Evolutionary conservation across 1,140 invertebrate genomes (phyloP), one percentile per base, ranked within the genome.

Genomic region (Caenorhabditis tropicalis): DNA sequence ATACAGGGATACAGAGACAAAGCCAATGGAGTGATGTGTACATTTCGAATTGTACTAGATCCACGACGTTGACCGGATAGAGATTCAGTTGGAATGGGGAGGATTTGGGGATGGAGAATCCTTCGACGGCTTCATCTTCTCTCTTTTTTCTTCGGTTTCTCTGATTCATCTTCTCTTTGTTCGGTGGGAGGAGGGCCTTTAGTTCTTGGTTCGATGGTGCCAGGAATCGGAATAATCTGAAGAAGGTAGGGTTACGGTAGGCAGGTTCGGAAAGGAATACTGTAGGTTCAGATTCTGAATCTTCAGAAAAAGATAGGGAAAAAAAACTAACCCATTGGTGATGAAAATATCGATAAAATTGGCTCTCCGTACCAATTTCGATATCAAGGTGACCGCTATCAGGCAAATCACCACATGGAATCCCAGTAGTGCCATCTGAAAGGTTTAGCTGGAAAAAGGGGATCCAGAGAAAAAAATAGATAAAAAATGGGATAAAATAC

Each of bases 191-290:
- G 21, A 85, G 46, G 6, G 84, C 65, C 12, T 81, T 82, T 7
- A 85, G 39, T 31, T 85, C 84, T 29, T 81, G 39, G 53, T 85
- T 85, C 12, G 80, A 82, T 24, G 84, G 84, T 43, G 84, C 84
- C 43, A 85, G 21, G 51, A 74, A 85, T 4, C 84, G 84, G 53
- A 48, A 56, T 7, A 85, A 29, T 36, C 84, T 85, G 60, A 53
- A 82, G 15, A 82, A 36, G n/a, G 19, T 39, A 48, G 1, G n/a
- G 3, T 15, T n/a, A n/a, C n/a, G n/a, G n/a, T n/a, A n/a, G n/a
- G n/a, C n/a, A n/a, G n/a, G n/a, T n/a, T n/a, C n/a, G n/a, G n/a
- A n/a, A n/a, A n/a, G n/a, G n/a, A n/a, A n/a, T n/a, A n/a, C n/a
- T n/a, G n/a, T n/a, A n/a, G n/a, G n/a, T n/a, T n/a, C 1, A 81